Evolutionary conservation across 2,888 invertebrate species (phyloP), one percentile per base, ranked within the genome.

Genomic region (Entomobrya proxima): DNA sequence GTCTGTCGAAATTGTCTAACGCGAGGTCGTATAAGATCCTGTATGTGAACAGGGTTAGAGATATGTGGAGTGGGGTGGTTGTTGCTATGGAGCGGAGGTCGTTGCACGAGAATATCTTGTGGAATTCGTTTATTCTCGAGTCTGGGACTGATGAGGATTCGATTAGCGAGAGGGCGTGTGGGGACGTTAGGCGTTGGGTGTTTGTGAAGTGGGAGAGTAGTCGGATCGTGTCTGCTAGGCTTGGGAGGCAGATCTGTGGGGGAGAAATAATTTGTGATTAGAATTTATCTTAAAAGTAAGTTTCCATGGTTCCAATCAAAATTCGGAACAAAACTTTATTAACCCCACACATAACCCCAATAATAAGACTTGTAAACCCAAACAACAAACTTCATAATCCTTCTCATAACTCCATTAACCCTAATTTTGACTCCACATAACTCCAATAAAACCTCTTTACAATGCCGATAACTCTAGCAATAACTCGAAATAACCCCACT

Each of bases 21-120:
- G 98, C 97, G 91, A 98, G 96, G 92, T 99, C 98, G 91, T 99
- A 98, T 18, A 99, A 93, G 78, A 98, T 93, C 83, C 98, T 94
- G 90, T 98, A 94, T 67, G 98, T 94, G 64, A 97, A 94, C 91
- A 97, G 96, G 0, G 96, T 96, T 91, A 97, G 96, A 21, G 95
- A 94, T 88, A 98, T 93, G 3, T 95, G 94, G 72, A 95, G 94
- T 7, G 98, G 97, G 89, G 98, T 94, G 84, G 7, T 35, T 13
- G 24, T 21, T 13, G 61, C 24, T n/a, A 50, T 13, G 11, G 1
- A 18, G 21, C 11, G 3, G 27, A 88, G 35, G 40, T 55, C 84
- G 44, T 79, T 75, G 4, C 89, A 86, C 0, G 88, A 61, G 47
- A 90, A 90, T 6, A 90, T 82, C 2, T 89, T 87, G 52, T 88